These are phyloP conservation scores for Picus viridis DNA, from an alignment of 2,797 vertebrate species.

Conservation along the genomic window DNA sequence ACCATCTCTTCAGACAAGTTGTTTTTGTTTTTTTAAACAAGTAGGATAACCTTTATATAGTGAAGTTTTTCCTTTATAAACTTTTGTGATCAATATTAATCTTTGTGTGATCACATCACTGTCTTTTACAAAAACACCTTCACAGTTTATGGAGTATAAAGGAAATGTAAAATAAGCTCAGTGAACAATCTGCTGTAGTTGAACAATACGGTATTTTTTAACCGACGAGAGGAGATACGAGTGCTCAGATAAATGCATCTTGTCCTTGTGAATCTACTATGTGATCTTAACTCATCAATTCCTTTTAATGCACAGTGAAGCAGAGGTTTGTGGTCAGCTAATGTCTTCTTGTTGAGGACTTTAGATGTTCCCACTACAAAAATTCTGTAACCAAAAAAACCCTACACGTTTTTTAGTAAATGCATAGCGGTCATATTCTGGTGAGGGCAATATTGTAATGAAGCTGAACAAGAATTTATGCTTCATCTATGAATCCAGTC, in stretches of 20 bases:
- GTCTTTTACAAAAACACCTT: background rate
- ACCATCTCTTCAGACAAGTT: background rate
- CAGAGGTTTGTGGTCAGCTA: accelerated
- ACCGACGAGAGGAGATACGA: background rate
- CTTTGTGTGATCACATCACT: background rate
- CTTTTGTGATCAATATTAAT: background rate
- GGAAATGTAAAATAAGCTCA: background rate
- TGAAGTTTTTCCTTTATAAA: background rate
- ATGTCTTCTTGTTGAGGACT: background rate
- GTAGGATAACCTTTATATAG: background rate
- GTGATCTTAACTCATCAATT: background rate
- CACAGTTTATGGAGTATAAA: background rate
- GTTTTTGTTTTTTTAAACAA: background rate
- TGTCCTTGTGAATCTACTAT: background rate
- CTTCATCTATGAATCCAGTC: background rate
- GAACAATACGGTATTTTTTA: background rate
- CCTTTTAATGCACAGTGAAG: background rate
- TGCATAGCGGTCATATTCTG: background rate
- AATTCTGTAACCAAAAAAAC: background rate
- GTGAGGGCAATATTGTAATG: background rate
- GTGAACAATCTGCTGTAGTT: background rate
- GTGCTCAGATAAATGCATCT: background rate
- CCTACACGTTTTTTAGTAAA: background rate
- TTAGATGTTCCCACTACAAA: background rate
- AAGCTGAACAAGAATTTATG: background rate